Evolutionary conservation across 2,888 invertebrate species (phyloP), one percentile per base, ranked within the genome.

Genomic region (Gymnocheta viridis): DNA sequence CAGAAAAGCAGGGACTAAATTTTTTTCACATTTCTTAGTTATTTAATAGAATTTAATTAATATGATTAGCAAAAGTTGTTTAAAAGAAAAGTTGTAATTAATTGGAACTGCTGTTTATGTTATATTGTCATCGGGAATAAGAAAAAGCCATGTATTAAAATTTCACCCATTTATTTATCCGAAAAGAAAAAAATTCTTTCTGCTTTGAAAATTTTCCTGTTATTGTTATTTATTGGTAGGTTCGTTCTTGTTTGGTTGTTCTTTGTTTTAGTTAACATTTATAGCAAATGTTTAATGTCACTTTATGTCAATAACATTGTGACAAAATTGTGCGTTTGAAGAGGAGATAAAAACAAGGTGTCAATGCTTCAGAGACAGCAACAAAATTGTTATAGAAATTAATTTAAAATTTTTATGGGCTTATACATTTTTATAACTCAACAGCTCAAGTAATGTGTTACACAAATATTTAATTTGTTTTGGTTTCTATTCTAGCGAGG

Each of bases 261-360:
- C 24, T 32, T 66, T 73, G 66, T 70, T 82, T 54, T 24, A 49
- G 38, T 64, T 2, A 72, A 64, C 32, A 67, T 49, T 69, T 82
- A 12, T 60, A 82, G 69, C 38, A 78, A 82, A 82, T 82, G 73
- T 82, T 82, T 74, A 56, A 69, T 82, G 79, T 79, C 82, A 82
- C 38, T 82, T 74, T 64, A 82, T 82, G 74, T 82, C 82, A 82
- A 82, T 82, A 79, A 74, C 82, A 78, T 64, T 79, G 73, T 62
- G 47, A 77, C 58, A 66, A 41, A 74, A 6, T 44, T 41, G 22
- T 51, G 14, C 49, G 17, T 49, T 38, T 7, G 24, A 9, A 58
- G 19, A 10, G 54, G 47, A 73, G 32, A 14, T 27, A 35, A 2
- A 19, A 24, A 51, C 12, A 14, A 19, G 17, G 5, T 22, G 10